Conservation (phyloP, 2,797 vertebrate genomes). For the Enoplosus armatus region DNA sequence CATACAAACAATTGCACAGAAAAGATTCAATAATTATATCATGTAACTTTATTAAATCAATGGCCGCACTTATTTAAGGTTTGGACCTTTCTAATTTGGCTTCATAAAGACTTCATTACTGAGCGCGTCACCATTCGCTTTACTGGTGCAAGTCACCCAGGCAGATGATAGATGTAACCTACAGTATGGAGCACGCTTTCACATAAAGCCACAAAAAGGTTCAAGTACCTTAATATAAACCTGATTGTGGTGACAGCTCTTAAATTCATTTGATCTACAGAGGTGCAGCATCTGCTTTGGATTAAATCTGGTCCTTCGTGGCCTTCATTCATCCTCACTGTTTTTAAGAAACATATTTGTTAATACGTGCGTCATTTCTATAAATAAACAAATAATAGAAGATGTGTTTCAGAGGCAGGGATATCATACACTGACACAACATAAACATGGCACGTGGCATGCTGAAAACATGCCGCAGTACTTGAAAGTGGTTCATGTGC, state of each 20-base stretch:
- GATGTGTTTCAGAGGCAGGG: not conserved
- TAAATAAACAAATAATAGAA: not conserved
- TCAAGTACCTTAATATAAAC: slow-evolving; percentile 36
- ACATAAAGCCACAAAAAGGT: slow-evolving; percentile 36
- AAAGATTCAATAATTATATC: slow-evolving; percentile 17
- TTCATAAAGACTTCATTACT: slow-evolving; percentile 27
- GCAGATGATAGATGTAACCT: slow-evolving; percentile 26
- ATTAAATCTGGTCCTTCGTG: slow-evolving; percentile 16
- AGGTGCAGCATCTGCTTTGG: slow-evolving; percentile 21
- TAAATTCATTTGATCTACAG: slow-evolving; percentile 34
- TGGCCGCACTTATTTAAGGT: slow-evolving; percentile 19
- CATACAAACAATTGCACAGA: not conserved
- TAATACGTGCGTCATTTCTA: not conserved
- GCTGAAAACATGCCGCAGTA: not conserved
- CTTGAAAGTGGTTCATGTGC: slow-evolving; percentile 1
- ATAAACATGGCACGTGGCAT: not conserved
- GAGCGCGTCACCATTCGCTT: slow-evolving; percentile 10
- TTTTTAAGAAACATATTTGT: slow-evolving; percentile 20
- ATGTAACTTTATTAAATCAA: slow-evolving; percentile 22
- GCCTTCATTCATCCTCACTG: not conserved
- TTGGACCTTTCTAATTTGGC: slow-evolving; percentile 27
- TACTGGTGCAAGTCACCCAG: slow-evolving; percentile 8
- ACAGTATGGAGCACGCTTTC: slow-evolving; percentile 11
- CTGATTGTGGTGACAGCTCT: slow-evolving; percentile 41
- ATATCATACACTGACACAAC: not conserved